phyloP scores from a whole-genome alignment of 1,140 invertebrate genomes.

The Hylaeus anthracinus region DNA sequence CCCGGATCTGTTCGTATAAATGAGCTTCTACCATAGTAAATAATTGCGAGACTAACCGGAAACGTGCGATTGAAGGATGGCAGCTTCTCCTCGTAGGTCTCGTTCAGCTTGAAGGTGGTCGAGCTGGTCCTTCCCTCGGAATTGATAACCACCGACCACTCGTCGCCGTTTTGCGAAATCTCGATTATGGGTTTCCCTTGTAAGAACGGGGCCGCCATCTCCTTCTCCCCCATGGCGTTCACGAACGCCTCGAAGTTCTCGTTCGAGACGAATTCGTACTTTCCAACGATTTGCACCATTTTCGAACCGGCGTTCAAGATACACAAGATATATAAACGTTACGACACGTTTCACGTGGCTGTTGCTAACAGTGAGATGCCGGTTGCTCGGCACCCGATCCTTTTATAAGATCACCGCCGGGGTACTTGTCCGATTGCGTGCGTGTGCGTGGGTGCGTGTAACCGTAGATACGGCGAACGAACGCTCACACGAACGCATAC shows the following conservation, averaged over 20 bases:
- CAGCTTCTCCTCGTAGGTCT: slow-evolving; percentile 74
- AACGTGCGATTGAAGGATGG: slow-evolving; percentile 69
- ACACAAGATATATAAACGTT: background rate
- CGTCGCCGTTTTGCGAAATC: slow-evolving; percentile 64
- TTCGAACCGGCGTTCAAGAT: background rate
- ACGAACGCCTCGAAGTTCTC: slow-evolving; percentile 77
- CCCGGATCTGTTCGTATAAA: too few species aligned
- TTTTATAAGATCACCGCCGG: slow-evolving; percentile 69
- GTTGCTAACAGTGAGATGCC: slow-evolving; percentile 25
- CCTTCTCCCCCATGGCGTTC: slow-evolving; percentile 66
- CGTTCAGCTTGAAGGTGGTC: slow-evolving; percentile 72
- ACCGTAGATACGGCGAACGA: background rate
- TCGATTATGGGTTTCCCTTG: slow-evolving; percentile 71
- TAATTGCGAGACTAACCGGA: slow-evolving; percentile 64
- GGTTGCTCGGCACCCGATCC: slow-evolving; percentile 30
- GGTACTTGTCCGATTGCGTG: slow-evolving; percentile 2
- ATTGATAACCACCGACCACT: slow-evolving; percentile 69
- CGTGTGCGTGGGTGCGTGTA: background rate
- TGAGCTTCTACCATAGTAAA: too few species aligned
- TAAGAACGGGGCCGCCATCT: slow-evolving; percentile 48
- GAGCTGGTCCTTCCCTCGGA: slow-evolving; percentile 68
- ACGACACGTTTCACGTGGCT: background rate
- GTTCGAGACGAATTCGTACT: slow-evolving; percentile 74
- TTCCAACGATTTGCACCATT: slow-evolving; percentile 74
- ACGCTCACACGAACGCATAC: background rate